Base-by-base conservation (phyloP, 2,113 vertebrate genomes). In the Gobiocypris rarus region DNA sequence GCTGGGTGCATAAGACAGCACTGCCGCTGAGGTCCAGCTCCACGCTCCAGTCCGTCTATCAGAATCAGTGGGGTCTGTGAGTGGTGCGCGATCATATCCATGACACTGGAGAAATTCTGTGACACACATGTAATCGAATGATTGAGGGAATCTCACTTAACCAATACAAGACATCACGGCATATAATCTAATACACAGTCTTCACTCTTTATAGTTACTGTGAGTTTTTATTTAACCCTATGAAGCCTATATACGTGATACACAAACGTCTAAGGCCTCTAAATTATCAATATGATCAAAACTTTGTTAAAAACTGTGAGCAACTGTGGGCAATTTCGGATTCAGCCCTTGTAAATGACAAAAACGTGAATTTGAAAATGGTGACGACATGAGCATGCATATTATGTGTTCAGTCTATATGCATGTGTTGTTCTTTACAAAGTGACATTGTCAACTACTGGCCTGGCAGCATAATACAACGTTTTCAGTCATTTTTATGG, bases 71-170 rank as follows among this genome's bases (percentile, higher is more conserved):
- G 95, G 70, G 91, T 95, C 88, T 93, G 93, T 85, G 90, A 92
- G 90, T 96, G 93, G 89, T 95, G 93, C 75, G 92, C 92, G 79
- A 97, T 95, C 65, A 97, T 96, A 77, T 95, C 95, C 86, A 88
- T 91, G 90, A 97, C 96, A 70, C 95, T 94, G 43, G 92, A 86
- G 92, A 96, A 97, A 85, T 93, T 89, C 92, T 92, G 75, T 10
- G 82, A 56, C 75, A 88, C 61, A 84, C 70, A 38, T 45, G 41
- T 2, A 88, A 31, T 73, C 84, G 10, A 69, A 5, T 28, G 61
- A 26, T 76, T 76, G 19, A 59, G 84, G 69, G 88, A 71, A 31
- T 87, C 77, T 88, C 88, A 75, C 15, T 31, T 10, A 38, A 69
- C 28, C 78, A 81, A 78, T 75, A 88, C 88, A 89, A 91, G 84